phyloP scores from a whole-genome alignment of 2,113 vertebrate genomes.

The Spilogale gracilis region DNA sequence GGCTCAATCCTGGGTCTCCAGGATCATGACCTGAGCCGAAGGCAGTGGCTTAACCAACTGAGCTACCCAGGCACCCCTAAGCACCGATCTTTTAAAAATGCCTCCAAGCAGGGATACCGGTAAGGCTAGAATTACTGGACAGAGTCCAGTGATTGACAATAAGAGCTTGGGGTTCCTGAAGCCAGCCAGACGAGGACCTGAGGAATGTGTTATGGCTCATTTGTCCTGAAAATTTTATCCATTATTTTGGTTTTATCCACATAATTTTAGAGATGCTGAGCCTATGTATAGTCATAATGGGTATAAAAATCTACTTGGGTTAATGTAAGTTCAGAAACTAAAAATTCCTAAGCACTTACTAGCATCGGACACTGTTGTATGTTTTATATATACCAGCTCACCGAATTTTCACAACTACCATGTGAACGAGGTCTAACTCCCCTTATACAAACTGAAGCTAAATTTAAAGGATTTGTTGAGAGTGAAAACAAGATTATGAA shows the following conservation, averaged over 20 bases:
- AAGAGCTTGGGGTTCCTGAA: background rate
- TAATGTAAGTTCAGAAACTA: background rate
- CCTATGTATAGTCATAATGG: background rate
- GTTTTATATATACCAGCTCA: background rate
- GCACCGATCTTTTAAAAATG: background rate
- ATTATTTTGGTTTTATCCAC: background rate
- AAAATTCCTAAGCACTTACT: background rate
- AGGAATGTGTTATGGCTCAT: background rate
- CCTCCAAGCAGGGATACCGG: background rate
- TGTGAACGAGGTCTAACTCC: background rate
- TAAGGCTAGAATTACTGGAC: background rate
- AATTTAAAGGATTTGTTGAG: conserved; percentile 32
- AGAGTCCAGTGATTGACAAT: background rate
- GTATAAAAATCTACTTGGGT: background rate
- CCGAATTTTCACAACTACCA: background rate
- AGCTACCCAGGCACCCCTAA: background rate
- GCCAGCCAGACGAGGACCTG: background rate
- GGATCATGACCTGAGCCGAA: too few species aligned
- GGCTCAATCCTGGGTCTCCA: too few species aligned
- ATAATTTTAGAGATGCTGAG: background rate
- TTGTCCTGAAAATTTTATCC: background rate
- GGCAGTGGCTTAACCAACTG: too few species aligned
- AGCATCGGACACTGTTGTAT: background rate
- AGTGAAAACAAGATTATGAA: conserved; percentile 35
- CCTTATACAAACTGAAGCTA: background rate